phyloP scores from a whole-genome alignment of 1,140 invertebrate species.

The Neodiprion lecontei region DNA sequence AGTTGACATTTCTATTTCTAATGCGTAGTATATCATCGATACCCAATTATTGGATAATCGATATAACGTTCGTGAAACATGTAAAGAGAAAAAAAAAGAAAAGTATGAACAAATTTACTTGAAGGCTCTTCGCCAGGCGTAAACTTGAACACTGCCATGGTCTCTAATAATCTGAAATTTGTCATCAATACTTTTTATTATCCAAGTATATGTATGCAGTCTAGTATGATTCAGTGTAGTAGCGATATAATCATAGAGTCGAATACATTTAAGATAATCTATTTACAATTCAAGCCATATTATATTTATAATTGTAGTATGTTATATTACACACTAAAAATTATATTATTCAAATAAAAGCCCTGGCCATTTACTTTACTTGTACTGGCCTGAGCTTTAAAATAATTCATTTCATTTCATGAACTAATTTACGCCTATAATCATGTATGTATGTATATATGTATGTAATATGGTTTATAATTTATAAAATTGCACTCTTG shows the following conservation, averaged over 20 bases:
- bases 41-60: neutral
- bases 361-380: no score
- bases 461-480: neutral
- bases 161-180: neutral
- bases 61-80: neutral
- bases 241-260: neutral
- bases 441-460: neutral
- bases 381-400: neutral
- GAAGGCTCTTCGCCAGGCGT: neutral
- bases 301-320: neutral
- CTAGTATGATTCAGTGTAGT: neutral
- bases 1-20: neutral
- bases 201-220: neutral
- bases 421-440: neutral
- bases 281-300: constrained; percentile 1
- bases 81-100: neutral
- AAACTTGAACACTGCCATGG: no score
- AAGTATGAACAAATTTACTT: neutral
- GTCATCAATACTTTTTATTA: constrained; percentile 6
- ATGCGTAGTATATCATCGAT: neutral
- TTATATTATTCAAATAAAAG: neutral
- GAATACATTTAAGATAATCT: neutral
- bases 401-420: neutral
- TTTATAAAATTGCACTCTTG: neutral
- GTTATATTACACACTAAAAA: neutral